These are phyloP conservation scores for Adelosebastes latens DNA, from an alignment of 2,797 vertebrate genomes.

Conservation along the genomic window DNA sequence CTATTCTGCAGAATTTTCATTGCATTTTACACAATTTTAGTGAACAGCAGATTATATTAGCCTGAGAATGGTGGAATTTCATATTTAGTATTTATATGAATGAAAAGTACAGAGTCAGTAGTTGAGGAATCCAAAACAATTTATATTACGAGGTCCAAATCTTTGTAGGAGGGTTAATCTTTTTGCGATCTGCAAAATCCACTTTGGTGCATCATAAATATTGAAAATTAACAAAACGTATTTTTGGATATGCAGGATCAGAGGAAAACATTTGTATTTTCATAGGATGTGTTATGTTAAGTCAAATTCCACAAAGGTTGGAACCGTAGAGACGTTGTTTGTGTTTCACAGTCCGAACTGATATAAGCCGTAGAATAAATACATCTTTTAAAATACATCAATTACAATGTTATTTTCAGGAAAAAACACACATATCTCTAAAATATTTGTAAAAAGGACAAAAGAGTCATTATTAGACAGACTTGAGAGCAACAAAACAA, in stretches of 20 bases:
- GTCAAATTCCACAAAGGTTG: not conserved
- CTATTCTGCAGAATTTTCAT: not conserved
- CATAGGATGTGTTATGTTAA: not conserved
- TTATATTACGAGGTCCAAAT: not conserved
- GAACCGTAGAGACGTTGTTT: not conserved
- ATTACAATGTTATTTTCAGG: not conserved
- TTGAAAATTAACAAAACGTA: not conserved
- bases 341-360: not conserved
- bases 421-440: not conserved
- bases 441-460: not conserved
- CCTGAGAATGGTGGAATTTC: not conserved
- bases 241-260: not conserved
- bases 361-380: not conserved
- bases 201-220: not conserved
- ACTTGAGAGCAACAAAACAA: not conserved
- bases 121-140: not conserved
- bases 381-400: too few relatives aligned
- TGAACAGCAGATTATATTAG: not conserved
- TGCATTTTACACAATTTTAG: not conserved
- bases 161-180: not conserved
- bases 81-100: not conserved
- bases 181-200: not conserved
- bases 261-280: not conserved
- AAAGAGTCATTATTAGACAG: not conserved
- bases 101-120: not conserved